phyloP scores from a whole-genome alignment of 1,140 invertebrate genomes.

The Proctacanthus coquilletti region DNA sequence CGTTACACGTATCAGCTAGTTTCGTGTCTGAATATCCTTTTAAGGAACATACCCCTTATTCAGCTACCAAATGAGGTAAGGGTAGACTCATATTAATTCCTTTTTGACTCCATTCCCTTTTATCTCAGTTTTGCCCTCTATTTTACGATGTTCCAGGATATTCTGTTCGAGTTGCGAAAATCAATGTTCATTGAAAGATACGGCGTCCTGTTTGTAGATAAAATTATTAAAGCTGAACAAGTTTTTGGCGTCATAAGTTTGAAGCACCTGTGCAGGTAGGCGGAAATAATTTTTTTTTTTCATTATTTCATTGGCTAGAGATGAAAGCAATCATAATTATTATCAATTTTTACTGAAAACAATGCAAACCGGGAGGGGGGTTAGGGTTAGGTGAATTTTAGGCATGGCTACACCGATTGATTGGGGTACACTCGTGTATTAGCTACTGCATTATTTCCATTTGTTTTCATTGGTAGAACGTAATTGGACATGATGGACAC shows the following conservation, averaged over 20 bases:
- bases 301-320: no score
- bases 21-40: slow-evolving; percentile 44
- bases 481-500: no score
- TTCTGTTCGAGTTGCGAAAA: slow-evolving; percentile 29
- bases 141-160: slow-evolving; percentile 14
- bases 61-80: slow-evolving; percentile 28
- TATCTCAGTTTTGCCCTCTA: neutral
- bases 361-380: no score
- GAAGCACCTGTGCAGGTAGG: slow-evolving; percentile 40
- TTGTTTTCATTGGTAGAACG: no score
- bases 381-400: no score
- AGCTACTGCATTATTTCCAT: no score
- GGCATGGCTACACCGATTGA: no score
- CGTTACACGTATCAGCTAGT: slow-evolving; percentile 49
- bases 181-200: slow-evolving; percentile 45
- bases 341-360: no score
- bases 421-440: no score
- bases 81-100: neutral
- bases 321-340: no score
- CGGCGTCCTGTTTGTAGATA: slow-evolving; percentile 39
- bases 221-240: slow-evolving; percentile 34
- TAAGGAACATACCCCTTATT: slow-evolving; percentile 40
- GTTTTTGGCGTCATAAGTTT: slow-evolving; percentile 31
- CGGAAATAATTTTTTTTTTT: no score
- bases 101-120: slow-evolving; percentile 2